These are phyloP conservation scores for Pterocles orientalis DNA, from an alignment of 2,113 vertebrate species.

Conservation along the genomic window DNA sequence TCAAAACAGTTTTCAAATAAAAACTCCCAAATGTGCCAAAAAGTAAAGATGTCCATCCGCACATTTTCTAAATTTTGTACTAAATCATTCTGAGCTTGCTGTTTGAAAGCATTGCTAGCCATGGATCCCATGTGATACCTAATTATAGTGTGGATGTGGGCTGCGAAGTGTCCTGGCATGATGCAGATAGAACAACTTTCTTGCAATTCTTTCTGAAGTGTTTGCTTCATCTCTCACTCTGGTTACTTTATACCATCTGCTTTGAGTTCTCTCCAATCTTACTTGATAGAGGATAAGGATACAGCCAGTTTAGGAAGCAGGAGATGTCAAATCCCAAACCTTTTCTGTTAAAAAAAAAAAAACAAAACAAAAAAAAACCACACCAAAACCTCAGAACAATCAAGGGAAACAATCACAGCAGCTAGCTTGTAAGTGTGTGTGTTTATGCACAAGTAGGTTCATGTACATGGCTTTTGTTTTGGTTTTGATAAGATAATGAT, in stretches of 20 bases:
- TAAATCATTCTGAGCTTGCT: neutral
- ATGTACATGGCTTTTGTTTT: neutral
- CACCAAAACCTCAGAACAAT: neutral
- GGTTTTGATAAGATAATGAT: conserved; percentile 16
- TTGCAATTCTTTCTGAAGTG: neutral
- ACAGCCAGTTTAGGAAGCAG: neutral
- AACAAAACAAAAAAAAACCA: rapidly evolving
- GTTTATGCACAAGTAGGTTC: no score
- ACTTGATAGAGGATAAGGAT: neutral
- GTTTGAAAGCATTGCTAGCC: conserved; percentile 4
- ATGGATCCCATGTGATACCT: neutral
- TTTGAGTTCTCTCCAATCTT: neutral
- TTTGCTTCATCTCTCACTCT: neutral
- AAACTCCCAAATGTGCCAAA: neutral
- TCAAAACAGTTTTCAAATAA: conserved; percentile 32
- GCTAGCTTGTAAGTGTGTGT: neutral
- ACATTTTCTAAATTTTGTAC: neutral
- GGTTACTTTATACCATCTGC: neutral
- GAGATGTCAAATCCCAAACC: neutral
- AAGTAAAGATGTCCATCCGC: conserved; percentile 7
- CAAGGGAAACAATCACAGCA: neutral
- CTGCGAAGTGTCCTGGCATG: conserved; percentile 1
- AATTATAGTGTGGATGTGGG: conserved; percentile 27
- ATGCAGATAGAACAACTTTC: neutral
- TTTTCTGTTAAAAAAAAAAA: neutral